phyloP scores from a whole-genome alignment of 2,113 vertebrate genomes.

The Myotis brandtii region DNA sequence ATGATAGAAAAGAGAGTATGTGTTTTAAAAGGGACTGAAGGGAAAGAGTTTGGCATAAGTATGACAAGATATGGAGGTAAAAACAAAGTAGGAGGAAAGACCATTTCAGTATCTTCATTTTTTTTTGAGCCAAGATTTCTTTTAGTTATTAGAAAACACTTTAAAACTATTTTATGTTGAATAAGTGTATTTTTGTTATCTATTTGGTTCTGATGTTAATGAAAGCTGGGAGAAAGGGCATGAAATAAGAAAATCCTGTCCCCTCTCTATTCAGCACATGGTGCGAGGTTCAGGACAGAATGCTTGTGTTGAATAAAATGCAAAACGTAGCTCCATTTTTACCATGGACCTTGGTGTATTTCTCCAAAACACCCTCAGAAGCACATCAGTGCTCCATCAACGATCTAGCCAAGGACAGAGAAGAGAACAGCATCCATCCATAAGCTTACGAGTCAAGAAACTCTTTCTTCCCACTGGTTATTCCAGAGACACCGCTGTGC shows the following conservation, averaged over 20 bases:
- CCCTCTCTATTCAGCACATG: no score
- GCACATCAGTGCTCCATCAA: neutral
- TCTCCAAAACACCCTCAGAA: neutral
- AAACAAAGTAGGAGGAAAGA: neutral
- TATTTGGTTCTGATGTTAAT: neutral
- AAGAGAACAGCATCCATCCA: neutral
- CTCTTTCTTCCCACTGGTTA: no score
- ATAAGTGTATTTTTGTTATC: neutral
- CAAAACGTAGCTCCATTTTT: neutral
- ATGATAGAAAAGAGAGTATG: neutral
- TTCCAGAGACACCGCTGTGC: neutral
- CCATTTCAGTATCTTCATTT: neutral
- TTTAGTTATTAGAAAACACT: neutral
- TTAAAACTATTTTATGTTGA: neutral
- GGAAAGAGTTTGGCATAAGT: neutral
- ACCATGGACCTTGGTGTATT: neutral
- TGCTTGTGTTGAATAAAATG: neutral
- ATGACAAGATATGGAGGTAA: neutral
- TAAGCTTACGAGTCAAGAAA: neutral
- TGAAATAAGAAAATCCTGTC: neutral
- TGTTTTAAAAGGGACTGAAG: neutral
- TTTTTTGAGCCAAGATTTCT: neutral
- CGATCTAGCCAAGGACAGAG: slow-evolving; percentile 12
- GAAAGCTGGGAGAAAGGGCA: neutral
- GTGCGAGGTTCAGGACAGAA: neutral